Percentiles rank a stretch among this genome's conserved stretches.
Evolutionary conservation across 2,113 vertebrate genomes (phyloP).

Genomic region (Butorides virescens): DNA sequence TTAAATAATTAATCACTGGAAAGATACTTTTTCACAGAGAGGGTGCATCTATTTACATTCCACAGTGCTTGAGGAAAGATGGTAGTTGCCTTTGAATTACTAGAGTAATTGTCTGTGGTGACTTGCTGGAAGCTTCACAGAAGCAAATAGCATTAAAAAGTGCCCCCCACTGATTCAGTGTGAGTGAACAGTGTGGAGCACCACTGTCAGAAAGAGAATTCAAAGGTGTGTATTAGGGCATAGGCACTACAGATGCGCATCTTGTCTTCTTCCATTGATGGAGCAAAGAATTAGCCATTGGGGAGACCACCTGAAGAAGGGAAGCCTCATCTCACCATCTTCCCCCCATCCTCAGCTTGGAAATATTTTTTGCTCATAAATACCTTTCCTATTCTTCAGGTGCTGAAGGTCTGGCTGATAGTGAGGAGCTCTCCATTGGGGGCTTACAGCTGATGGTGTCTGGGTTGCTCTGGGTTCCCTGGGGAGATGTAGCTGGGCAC

Average conservation of each 20-base stretch:
- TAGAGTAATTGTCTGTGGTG: constrained; percentile 3
- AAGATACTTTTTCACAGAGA: constrained; percentile 8
- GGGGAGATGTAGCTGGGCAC: background rate
- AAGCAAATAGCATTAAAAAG: background rate
- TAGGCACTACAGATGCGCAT: background rate
- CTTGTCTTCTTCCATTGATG: background rate
- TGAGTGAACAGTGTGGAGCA: background rate
- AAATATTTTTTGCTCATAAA: background rate
- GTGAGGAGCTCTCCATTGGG: background rate
- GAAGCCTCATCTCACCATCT: background rate
- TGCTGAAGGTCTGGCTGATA: background rate
- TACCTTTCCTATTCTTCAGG: background rate
- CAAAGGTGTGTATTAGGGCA: background rate
- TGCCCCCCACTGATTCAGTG: background rate
- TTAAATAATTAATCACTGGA: constrained; percentile 61
- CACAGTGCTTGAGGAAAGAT: background rate
- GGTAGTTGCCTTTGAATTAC: constrained; percentile 35
- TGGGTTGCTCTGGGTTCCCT: background rate
- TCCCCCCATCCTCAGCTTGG: background rate
- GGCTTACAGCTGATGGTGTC: background rate
- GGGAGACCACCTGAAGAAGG: background rate
- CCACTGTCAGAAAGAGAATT: background rate
- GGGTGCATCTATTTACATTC: constrained; percentile 32
- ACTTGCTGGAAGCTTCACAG: background rate
- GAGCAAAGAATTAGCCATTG: background rate